Evolutionary conservation across 2,888 invertebrate genomes (phyloP).

Genomic region (Drosophila hawaiiensis): DNA sequence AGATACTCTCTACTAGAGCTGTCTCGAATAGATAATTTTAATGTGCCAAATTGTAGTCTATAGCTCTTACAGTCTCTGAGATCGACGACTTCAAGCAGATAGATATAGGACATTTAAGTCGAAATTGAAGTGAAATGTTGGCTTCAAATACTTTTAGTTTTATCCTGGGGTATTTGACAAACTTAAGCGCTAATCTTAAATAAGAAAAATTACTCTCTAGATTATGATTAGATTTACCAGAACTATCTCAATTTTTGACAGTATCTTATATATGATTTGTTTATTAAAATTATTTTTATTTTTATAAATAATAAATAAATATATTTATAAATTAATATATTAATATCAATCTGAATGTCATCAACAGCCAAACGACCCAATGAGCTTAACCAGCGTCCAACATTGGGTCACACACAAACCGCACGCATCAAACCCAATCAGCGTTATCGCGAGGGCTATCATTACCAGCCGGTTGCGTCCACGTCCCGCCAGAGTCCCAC

Average conservation of each 20-base stretch:
- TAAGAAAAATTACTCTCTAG: not conserved
- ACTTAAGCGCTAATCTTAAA: not conserved
- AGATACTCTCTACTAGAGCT: too few relatives aligned
- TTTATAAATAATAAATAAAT: not conserved
- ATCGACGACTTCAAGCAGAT: not conserved
- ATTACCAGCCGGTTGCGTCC: constrained; percentile 86
- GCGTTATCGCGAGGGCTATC: constrained; percentile 86
- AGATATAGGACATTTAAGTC: not conserved
- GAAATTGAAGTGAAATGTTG: too few relatives aligned
- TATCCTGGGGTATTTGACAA: too few relatives aligned
- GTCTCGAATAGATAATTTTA: too few relatives aligned
- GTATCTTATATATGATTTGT: not conserved
- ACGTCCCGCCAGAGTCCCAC: constrained; percentile 87
- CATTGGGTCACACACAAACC: constrained; percentile 85
- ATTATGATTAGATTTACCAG: not conserved
- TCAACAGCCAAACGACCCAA: constrained; percentile 85
- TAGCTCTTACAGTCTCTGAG: not conserved
- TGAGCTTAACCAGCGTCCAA: constrained; percentile 86
- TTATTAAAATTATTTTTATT: accelerated
- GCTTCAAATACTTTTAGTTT: not conserved
- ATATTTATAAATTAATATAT: not conserved
- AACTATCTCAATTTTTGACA: not conserved
- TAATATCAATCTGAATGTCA: not conserved
- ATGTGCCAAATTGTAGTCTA: too few relatives aligned
- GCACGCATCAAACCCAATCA: constrained; percentile 85